A percentile compares a stretch with the other conserved stretches of the same genome.
Evolutionary conservation across 30 jellyfish, hydroid and myxozoan species (phyloP).

Genomic region (Chironex yamaguchii): DNA sequence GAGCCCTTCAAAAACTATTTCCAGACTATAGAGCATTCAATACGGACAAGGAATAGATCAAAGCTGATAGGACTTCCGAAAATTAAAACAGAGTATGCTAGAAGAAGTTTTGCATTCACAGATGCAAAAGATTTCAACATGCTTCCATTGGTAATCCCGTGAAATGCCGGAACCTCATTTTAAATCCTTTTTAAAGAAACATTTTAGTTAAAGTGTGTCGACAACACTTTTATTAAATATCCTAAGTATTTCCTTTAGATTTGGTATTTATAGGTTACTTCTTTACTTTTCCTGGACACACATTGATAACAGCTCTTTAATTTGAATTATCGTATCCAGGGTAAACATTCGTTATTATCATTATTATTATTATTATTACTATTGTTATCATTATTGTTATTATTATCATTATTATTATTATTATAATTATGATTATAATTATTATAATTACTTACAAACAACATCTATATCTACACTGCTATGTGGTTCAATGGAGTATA

Average conservation of each 20-base stretch:
- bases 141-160: conserved; percentile 21
- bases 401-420: too few relatives aligned
- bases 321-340: neutral
- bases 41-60: conserved; percentile 11
- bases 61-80: conserved; percentile 32
- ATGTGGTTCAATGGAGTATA: too few relatives aligned
- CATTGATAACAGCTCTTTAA: conserved; percentile 12
- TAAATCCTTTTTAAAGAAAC: conserved; percentile 8
- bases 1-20: conserved; percentile 43
- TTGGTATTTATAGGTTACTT: neutral
- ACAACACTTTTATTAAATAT: neutral
- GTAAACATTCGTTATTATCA: conserved; percentile 1
- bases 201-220: conserved; percentile 11
- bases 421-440: too few relatives aligned
- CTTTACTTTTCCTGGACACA: neutral
- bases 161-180: conserved; percentile 4
- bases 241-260: neutral
- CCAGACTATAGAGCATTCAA: conserved; percentile 28
- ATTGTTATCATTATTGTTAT: too few relatives aligned
- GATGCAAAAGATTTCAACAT: conserved; percentile 32
- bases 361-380: neutral
- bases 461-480: too few relatives aligned
- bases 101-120: conserved; percentile 36
- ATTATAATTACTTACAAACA: too few relatives aligned
- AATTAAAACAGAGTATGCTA: conserved; percentile 37